Conservation (phyloP, 2,113 vertebrate species). For the Pomatorhinus ruficollis region DNA sequence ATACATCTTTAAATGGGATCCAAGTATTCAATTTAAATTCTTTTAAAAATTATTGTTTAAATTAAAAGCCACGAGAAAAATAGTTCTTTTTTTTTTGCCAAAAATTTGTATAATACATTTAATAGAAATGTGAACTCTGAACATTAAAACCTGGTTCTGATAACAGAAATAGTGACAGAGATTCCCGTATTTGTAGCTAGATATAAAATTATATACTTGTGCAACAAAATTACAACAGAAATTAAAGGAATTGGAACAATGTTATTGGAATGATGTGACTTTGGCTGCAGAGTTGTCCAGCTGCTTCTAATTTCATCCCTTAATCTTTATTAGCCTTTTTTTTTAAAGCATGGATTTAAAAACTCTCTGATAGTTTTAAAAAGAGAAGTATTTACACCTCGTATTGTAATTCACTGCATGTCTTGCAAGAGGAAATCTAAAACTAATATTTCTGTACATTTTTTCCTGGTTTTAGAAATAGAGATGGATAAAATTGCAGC, state of each 20-base stretch:
- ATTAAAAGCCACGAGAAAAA: neutral
- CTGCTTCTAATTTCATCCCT: neutral
- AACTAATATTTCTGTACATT: neutral
- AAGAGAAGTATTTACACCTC: neutral
- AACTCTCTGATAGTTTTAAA: neutral
- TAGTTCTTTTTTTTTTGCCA: accelerated
- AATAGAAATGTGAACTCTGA: neutral
- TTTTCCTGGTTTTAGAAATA: neutral
- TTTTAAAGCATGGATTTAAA: neutral
- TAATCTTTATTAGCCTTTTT: neutral
- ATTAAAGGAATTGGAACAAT: neutral
- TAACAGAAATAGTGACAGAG: neutral
- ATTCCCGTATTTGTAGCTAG: neutral
- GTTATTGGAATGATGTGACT: neutral
- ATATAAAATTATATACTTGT: neutral
- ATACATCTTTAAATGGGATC: neutral
- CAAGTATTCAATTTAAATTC: neutral
- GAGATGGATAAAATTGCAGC: neutral
- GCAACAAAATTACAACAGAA: neutral
- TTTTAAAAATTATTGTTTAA: neutral
- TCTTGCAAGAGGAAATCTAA: neutral
- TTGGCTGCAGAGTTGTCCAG: neutral
- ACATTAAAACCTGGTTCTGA: neutral
- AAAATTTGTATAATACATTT: neutral
- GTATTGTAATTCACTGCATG: neutral